Evolutionary conservation across 2,113 vertebrate genomes (phyloP).

Genomic region (Gobius niger): DNA sequence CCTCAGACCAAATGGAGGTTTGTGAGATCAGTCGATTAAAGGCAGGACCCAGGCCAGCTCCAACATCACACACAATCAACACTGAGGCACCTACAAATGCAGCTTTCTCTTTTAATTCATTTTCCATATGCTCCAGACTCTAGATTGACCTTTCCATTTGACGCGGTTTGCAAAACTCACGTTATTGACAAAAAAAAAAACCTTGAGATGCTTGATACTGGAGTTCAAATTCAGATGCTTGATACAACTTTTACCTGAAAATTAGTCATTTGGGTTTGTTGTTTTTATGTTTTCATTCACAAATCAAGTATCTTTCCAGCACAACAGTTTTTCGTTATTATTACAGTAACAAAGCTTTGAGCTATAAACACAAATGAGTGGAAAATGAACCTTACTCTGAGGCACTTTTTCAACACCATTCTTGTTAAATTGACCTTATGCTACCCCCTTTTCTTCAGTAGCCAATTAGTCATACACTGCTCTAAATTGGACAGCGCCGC

Average conservation of each 20-base stretch:
- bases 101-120: background rate
- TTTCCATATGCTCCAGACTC: background rate
- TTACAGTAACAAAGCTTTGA: background rate
- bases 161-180: background rate
- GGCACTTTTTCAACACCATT: constrained; percentile 20
- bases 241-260: background rate
- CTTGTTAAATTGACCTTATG: constrained; percentile 27
- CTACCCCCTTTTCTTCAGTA: constrained; percentile 30
- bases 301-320: background rate
- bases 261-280: background rate
- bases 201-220: no score
- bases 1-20: constrained; percentile 17
- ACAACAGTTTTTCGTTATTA: background rate
- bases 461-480: constrained; percentile 46
- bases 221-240: no score
- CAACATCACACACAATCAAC: constrained; percentile 3
- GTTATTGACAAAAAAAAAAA: no score
- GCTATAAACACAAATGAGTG: background rate
- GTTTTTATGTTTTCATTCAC: background rate
- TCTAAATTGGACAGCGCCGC: constrained; percentile 46
- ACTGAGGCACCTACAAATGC: background rate
- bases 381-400: background rate
- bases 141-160: background rate
- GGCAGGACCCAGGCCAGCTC: background rate
- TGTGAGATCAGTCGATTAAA: constrained; percentile 18